Evolutionary conservation across 2,797 vertebrate species (phyloP), one percentile per base, ranked within the genome.

Genomic region (Lepilemur ruficaudatus): DNA sequence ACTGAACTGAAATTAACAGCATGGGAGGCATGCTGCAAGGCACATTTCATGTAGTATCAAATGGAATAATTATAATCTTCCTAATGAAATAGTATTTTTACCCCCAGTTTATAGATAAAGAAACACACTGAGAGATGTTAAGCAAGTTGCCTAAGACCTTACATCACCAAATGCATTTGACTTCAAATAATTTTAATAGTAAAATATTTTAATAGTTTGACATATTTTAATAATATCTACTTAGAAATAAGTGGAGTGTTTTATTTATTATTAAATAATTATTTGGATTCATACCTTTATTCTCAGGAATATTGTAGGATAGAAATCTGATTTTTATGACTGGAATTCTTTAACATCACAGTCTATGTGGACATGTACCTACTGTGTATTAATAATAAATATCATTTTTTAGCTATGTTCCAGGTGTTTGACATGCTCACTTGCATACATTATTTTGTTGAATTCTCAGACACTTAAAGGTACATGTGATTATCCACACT

Each of bases 161-260:
- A 86, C 4, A 72, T n/a, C n/a, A 67, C 4, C 46, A 57, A 88
- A 76, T 89, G 35, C 5, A 35, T 23, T 61, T 95, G 65, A 86
- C 55, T 92, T 87, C 23, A 80, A 93, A 30, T 69, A 86, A 78
- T 88, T 92, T 89, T 76, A 76, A 73, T 69, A 75, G 73, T 22
- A 67, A 82, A 72, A 35, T 23, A 69, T 63, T 87, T 90, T 84
- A 78, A 88, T 35, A 67, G 25, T 81, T 88, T 70, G 73, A 92
- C 32, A 17, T 65, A 75, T 82, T 73, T 67, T 61, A 84, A 79
- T 61, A 79, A 35, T 35, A 82, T 79, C n/a, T 28, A 63, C 9
- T 65, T 84, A 92, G 73, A 76, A 83, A 57, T 50, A 69, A 85
- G 23, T 63, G 6, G 52, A 59, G 4, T 11, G 1, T 63, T 92